Evolutionary conservation across 2,888 invertebrate species (phyloP).

Genomic region (Pterostichus madidus): DNA sequence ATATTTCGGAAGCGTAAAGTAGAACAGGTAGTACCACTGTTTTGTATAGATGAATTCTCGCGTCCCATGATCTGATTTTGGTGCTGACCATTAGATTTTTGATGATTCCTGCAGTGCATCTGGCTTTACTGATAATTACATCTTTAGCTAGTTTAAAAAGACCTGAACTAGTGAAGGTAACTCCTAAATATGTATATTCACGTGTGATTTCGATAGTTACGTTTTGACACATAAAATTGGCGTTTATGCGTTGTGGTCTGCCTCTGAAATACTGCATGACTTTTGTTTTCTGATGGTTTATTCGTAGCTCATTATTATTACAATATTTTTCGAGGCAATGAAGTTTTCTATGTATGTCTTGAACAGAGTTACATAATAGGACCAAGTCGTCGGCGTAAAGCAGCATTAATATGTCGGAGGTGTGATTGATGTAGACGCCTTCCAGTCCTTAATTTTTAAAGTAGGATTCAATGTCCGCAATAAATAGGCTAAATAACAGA

Average conservation of each 20-base stretch:
- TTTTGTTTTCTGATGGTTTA: conserved; percentile 3
- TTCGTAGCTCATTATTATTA: conserved; percentile 25
- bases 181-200: conserved; percentile 6
- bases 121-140: conserved; percentile 21
- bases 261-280: too few species aligned
- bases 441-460: conserved; percentile 2
- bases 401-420: too few species aligned
- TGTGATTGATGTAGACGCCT: too few species aligned
- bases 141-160: neutral
- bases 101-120: conserved; percentile 11
- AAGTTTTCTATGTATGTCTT: too few species aligned
- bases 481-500: conserved; percentile 40
- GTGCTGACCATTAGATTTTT: neutral
- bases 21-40: conserved; percentile 15
- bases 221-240: conserved; percentile 29
- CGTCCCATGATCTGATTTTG: conserved; percentile 40
- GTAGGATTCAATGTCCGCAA: conserved; percentile 27
- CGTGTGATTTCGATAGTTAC: neutral
- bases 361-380: too few species aligned
- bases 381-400: too few species aligned
- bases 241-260: neutral
- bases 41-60: conserved; percentile 33
- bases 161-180: neutral
- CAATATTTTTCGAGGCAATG: conserved; percentile 33
- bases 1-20: conserved; percentile 20